Evolutionary conservation across 2,888 invertebrate genomes (phyloP).

Genomic region (Oxycera nigricornis): DNA sequence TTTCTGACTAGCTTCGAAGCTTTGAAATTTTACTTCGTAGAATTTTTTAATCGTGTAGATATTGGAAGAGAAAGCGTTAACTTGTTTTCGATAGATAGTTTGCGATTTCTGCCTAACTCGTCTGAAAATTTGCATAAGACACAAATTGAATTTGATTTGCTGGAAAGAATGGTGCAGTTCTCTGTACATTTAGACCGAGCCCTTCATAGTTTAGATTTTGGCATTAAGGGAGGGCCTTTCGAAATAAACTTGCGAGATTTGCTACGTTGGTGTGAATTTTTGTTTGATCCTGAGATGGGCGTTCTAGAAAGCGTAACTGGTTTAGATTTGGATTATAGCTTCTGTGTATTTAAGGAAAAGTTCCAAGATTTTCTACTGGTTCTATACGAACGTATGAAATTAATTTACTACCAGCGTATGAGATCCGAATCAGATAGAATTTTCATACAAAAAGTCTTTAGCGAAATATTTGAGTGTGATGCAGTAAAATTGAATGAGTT

Average conservation of each 20-base stretch:
- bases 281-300: conserved; percentile 61
- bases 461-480: conserved; percentile 63
- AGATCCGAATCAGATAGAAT: conserved; percentile 77
- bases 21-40: conserved; percentile 50
- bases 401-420: conserved; percentile 89
- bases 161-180: conserved; percentile 79
- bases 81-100: conserved; percentile 42
- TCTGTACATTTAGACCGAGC: conserved; percentile 73
- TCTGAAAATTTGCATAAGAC: not conserved
- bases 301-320: conserved; percentile 55
- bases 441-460: conserved; percentile 68
- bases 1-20: conserved; percentile 54
- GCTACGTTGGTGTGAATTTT: conserved; percentile 88
- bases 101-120: not conserved
- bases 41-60: conserved; percentile 47
- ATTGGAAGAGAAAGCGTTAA: conserved; percentile 41
- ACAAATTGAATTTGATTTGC: conserved; percentile 63
- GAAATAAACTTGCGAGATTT: conserved; percentile 97
- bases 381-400: conserved; percentile 66
- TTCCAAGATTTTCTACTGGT: conserved; percentile 55
- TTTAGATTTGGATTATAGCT: conserved; percentile 47
- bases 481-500: conserved; percentile 56
- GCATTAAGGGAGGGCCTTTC: conserved; percentile 87
- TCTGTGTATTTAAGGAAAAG: conserved; percentile 44
- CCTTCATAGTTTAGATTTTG: conserved; percentile 74